phyloP scores from a whole-genome alignment of 1,140 invertebrate species.

The Aphidius ervi region DNA sequence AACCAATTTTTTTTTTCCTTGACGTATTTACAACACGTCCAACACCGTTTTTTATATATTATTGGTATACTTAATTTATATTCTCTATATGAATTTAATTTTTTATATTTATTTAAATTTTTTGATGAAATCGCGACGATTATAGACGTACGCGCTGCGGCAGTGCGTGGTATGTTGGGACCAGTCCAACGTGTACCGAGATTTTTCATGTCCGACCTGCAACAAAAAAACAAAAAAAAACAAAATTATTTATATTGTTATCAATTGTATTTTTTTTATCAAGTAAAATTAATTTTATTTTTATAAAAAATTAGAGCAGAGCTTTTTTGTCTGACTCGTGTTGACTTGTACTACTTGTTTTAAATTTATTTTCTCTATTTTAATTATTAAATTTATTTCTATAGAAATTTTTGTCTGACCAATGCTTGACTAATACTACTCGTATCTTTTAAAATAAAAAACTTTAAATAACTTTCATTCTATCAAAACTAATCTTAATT shows the following conservation, averaged over 20 bases:
- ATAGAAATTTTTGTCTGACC: too few relatives aligned
- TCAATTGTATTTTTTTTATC: too few relatives aligned
- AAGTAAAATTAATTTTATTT: too few relatives aligned
- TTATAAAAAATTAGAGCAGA: too few relatives aligned
- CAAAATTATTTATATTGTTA: too few relatives aligned
- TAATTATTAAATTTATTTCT: too few relatives aligned
- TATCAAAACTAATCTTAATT: too few relatives aligned
- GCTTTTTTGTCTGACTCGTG: neutral
- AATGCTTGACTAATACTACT: too few relatives aligned
- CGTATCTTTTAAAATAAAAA: too few relatives aligned
- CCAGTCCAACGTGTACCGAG: conserved; percentile 55
- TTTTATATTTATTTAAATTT: conserved; percentile 20
- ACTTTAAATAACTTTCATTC: too few relatives aligned
- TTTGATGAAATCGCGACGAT: conserved; percentile 46
- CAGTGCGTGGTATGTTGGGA: conserved; percentile 55
- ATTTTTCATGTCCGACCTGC: conserved; percentile 55
- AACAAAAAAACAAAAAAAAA: neutral
- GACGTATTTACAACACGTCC: conserved; percentile 24
- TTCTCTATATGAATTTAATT: conserved; percentile 14
- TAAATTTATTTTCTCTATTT: too few relatives aligned
- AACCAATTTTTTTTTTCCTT: conserved; percentile 20
- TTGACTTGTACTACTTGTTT: neutral
- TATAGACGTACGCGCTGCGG: conserved; percentile 52
- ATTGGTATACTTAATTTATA: conserved; percentile 4
- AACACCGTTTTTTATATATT: conserved; percentile 27